These are phyloP conservation scores for Micrasema longulum DNA, from an alignment of 1,140 invertebrate species.

Conservation along the genomic window DNA sequence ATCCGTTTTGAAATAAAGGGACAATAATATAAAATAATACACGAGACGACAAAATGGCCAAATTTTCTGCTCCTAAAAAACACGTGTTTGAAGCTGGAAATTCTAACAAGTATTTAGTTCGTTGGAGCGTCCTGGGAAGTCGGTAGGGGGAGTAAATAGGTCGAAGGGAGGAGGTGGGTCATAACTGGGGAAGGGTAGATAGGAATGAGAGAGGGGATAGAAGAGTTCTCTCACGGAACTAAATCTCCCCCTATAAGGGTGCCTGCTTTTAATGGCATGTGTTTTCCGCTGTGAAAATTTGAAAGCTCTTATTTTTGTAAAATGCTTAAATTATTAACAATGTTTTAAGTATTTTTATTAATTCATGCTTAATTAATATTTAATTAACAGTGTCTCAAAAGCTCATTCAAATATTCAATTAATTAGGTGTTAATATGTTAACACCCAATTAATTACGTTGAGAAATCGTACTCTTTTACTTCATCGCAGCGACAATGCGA, in stretches of 20 bases:
- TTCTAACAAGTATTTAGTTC: slow-evolving; percentile 32
- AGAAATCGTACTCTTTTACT: too few relatives aligned
- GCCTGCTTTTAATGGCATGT: neutral
- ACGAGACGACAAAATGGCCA: slow-evolving; percentile 6
- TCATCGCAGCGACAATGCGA: too few relatives aligned
- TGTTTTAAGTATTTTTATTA: too few relatives aligned
- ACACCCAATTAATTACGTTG: too few relatives aligned
- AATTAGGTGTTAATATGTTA: too few relatives aligned
- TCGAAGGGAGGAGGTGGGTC: neutral
- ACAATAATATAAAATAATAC: too few relatives aligned
- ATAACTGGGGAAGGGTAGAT: neutral
- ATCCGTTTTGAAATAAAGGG: too few relatives aligned
- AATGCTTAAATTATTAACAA: neutral
- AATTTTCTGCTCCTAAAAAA: too few relatives aligned
- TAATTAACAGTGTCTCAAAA: too few relatives aligned
- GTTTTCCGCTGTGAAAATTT: neutral
- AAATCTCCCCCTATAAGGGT: slow-evolving; percentile 12
- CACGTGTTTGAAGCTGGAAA: slow-evolving; percentile 21
- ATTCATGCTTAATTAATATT: too few relatives aligned
- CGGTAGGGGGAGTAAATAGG: slow-evolving; percentile 15
- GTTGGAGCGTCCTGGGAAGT: slow-evolving; percentile 1
- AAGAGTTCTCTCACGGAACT: neutral
- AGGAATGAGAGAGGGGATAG: neutral
- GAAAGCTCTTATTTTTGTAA: neutral
- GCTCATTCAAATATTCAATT: too few relatives aligned